Evolutionary conservation across 2,113 vertebrate genomes (phyloP).

Genomic region (Eclectus roratus): DNA sequence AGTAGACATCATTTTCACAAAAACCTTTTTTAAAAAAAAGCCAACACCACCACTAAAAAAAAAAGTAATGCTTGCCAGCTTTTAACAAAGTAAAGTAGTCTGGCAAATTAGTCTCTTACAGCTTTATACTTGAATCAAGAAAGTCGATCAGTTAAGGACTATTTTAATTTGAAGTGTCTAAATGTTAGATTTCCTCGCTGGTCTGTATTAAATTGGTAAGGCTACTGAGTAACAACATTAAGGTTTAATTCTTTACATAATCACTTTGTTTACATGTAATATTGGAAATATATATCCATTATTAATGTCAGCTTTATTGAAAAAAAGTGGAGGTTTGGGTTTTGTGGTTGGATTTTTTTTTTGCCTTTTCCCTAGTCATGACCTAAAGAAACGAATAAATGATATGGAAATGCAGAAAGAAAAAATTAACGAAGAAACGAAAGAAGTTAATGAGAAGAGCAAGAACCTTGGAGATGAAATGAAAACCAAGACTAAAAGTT

Average conservation of each 20-base stretch:
- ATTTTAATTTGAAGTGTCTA: not conserved
- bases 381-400: constrained; percentile 83
- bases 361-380: constrained; percentile 73
- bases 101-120: not conserved
- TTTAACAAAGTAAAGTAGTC: not conserved
- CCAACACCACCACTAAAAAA: not conserved
- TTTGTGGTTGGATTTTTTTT: not conserved
- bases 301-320: not conserved
- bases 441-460: constrained; percentile 86
- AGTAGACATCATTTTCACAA: not conserved
- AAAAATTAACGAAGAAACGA: constrained; percentile 86
- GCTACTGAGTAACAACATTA: not conserved
- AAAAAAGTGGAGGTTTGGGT: not conserved
- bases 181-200: not conserved
- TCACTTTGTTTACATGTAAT: not conserved
- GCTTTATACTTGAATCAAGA: not conserved
- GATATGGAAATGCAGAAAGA: constrained; percentile 85
- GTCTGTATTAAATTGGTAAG: not conserved
- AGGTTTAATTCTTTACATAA: not conserved
- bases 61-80: not conserved
- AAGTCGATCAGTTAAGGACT: not conserved
- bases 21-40: not conserved
- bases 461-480: constrained; percentile 81
- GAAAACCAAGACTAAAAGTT: constrained; percentile 84
- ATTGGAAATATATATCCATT: not conserved